These are phyloP conservation scores for Melanotaenia boesemani DNA, from an alignment of 2,797 vertebrate species.

Conservation along the genomic window DNA sequence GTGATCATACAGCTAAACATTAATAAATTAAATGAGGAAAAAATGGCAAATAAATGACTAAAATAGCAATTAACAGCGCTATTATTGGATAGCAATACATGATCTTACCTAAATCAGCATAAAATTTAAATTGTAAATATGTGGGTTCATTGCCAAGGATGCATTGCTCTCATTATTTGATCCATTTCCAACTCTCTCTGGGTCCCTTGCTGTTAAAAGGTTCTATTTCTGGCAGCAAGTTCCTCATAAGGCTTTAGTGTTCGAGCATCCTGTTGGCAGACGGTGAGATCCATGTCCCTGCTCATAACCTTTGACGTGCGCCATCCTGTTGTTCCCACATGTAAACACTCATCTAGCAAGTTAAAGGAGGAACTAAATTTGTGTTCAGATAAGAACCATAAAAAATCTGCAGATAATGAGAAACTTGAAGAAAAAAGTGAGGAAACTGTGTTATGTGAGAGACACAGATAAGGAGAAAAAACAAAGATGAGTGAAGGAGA, in stretches of 20 bases:
- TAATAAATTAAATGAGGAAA: not conserved
- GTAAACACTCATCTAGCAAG: slow-evolving; percentile 5
- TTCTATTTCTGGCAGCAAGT: slow-evolving; percentile 67
- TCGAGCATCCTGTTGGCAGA: slow-evolving; percentile 57
- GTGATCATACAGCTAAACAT: not conserved
- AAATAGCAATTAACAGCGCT: not conserved
- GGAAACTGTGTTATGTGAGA: slow-evolving; percentile 33
- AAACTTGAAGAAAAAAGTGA: slow-evolving; percentile 27
- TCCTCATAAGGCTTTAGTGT: slow-evolving; percentile 47
- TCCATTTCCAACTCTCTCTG: slow-evolving; percentile 58
- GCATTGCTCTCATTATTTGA: slow-evolving; percentile 56
- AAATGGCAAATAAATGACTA: not conserved
- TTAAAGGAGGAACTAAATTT: slow-evolving; percentile 18
- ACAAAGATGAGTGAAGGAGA: slow-evolving; percentile 53
- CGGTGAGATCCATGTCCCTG: slow-evolving; percentile 30
- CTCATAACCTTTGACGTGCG: slow-evolving; percentile 61
- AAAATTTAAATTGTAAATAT: slow-evolving; percentile 27
- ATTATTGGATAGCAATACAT: not conserved
- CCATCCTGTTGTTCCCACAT: slow-evolving; percentile 15
- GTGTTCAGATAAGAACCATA: slow-evolving; percentile 20
- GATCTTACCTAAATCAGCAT: not conserved
- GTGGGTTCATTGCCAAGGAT: slow-evolving; percentile 25
- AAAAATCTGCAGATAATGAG: slow-evolving; percentile 29
- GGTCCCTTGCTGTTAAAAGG: slow-evolving; percentile 54
- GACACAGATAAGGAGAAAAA: slow-evolving; percentile 48